These are phyloP conservation scores for Micrasema minimum DNA, from an alignment of 1,140 invertebrate genomes.

Conservation along the genomic window DNA sequence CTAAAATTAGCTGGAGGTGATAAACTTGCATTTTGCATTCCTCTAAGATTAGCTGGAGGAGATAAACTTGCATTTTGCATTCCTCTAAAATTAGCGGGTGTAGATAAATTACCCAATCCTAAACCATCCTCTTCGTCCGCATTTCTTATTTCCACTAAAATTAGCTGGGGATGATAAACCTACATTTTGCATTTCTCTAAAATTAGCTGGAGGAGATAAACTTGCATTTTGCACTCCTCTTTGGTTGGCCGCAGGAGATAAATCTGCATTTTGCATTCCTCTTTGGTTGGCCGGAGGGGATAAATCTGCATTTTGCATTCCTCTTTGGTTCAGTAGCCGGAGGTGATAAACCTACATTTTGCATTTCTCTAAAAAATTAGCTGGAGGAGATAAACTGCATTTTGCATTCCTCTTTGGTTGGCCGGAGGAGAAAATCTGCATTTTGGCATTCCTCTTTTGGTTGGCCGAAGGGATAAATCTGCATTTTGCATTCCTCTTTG, in stretches of 20 bases:
- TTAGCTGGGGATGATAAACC: neutral
- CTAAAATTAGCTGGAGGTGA: neutral
- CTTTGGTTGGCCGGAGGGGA: constrained; percentile 13
- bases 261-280: neutral
- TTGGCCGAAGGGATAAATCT: constrained; percentile 9
- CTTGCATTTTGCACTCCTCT: neutral
- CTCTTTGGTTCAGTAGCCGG: constrained; percentile 8
- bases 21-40: neutral
- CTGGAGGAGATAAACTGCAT: constrained; percentile 7
- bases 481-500: neutral
- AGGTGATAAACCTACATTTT: neutral
- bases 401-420: constrained; percentile 7
- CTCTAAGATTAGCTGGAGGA: neutral
- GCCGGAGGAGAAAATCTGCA: neutral
- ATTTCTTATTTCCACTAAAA: neutral
- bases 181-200: neutral
- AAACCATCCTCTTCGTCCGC: neutral
- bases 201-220: neutral
- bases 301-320: neutral
- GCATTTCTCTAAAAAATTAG: neutral
- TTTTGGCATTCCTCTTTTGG: neutral
- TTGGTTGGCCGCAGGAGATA: neutral
- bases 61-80: neutral
- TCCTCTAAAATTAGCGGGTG: neutral
- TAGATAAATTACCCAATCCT: neutral